Evolutionary conservation across 2,113 vertebrate species (phyloP), one percentile per base, ranked within the genome.

Genomic region (Rhineura floridana): DNA sequence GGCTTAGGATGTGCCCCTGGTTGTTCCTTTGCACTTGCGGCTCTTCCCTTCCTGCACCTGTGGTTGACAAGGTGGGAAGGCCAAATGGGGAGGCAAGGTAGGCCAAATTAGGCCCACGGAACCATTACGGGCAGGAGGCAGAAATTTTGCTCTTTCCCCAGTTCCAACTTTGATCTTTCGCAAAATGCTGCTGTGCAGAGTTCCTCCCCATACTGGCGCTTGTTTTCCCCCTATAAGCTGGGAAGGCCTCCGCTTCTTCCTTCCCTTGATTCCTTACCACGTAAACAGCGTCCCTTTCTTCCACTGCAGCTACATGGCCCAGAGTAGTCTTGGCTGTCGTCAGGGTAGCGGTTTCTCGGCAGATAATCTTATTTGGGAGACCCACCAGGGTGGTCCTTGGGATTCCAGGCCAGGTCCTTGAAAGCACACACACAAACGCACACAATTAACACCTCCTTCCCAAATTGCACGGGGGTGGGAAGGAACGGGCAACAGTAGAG

Each of bases 361-460:
- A 91, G 1, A 96, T 79, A 52, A 93, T 81, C 81, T 79, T 93
- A 88, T 90, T 94, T 93, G 94, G 93, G 82, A 81, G 3, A 1
- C 88, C 80, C 25, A 82, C 81, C 67, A 95, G 63, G 21, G 93
- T 89, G 0, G 95, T 96, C 75, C 89, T 86, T 2, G 91, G 94
- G 92, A 98, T 94, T 93, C 98, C 98, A 84, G 96, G 97, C 98
- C 90, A 98, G 88, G 90, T 97, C 96, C 97, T 99, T 88, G 69
- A 83, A 89, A 88, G 88, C 70, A 25, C 0, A 76, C 52, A 46
- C 8, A 15, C 10, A 46, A 10, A 44, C 15, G 42, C 59, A 19
- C 59, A 25, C 55, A 21, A 59, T 19, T 59, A 59, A 59, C 55
- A 59, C 55, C 15, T 17, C 39, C 39, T 36, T 39, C 52, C 55